Evolutionary conservation across 2,888 invertebrate species (phyloP), one percentile per base, ranked within the genome.

Genomic region (Aproaerema taeniolella): DNA sequence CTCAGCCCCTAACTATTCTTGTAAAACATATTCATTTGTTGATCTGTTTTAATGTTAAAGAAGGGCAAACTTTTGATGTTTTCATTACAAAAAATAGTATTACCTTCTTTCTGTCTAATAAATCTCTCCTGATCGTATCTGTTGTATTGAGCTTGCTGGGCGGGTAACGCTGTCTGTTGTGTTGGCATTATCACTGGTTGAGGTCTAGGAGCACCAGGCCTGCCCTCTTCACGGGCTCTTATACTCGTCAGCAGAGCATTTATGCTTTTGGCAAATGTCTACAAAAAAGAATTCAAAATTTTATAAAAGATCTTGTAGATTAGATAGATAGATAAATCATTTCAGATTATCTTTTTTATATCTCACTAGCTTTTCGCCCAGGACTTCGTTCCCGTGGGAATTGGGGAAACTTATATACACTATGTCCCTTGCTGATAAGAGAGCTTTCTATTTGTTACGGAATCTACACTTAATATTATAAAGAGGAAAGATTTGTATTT

Each of bases 81-180:
- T n/a, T n/a, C n/a, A n/a, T 6, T 20, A 20, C 8, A 8, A 20
- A 20, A 8, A 4, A 20, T 20, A 20, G 20, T 6, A 11, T 26
- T 61, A 92, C 93, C 92, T 89, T 98, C 96, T 82, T 96, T 96
- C 66, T 95, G 95, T 13, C 94, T 88, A 62, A 93, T 94, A 78
- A 99, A 99, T 63, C 96, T 89, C 89, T 99, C 99, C 87, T 99
- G 99, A 91, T 98, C 98, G 88, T 99, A 99, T 89, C 99, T 94
- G 90, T 97, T 99, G 85, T 99, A 99, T 35, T 95, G 95, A 86
- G 94, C 50, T 89, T 91, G 79, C 26, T 92, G 90, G 33, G 92
- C 86, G 34, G 92, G 90, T 2, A 93, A 88, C 0, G 90, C 89
- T 1, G 91, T 89, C 9, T 92, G 86, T 1, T 91, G 91, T 8